Evolutionary conservation across 1,140 invertebrate species (phyloP).

Genomic region (Euura lappo): DNA sequence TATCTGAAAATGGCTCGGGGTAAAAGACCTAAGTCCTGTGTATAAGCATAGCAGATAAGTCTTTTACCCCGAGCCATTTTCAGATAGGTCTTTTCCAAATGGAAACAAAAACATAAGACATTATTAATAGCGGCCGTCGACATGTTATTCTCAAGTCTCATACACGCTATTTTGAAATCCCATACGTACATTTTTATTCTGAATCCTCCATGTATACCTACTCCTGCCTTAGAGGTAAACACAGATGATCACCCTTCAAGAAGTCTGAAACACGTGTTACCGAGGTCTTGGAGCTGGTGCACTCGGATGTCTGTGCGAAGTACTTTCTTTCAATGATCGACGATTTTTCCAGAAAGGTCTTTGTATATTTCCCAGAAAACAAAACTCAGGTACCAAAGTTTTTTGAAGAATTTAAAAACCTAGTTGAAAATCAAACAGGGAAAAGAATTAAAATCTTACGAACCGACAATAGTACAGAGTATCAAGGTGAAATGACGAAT

Average conservation of each 20-base stretch:
- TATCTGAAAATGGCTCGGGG: no score
- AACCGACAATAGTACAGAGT: constrained; percentile 47
- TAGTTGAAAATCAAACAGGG: constrained; percentile 35
- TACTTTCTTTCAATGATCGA: constrained; percentile 37
- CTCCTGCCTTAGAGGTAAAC: no score
- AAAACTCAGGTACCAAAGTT: constrained; percentile 26
- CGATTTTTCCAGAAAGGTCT: constrained; percentile 27
- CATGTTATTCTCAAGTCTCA: no score
- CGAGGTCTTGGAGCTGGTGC: constrained; percentile 30
- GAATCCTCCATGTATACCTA: no score
- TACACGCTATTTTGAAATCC: no score
- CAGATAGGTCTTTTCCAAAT: no score
- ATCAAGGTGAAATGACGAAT: constrained; percentile 31
- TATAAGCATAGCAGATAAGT: no score
- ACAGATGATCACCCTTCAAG: constrained; percentile 33
- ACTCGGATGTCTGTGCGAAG: constrained; percentile 34
- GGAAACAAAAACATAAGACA: no score
- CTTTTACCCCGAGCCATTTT: no score
- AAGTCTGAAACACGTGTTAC: constrained; percentile 26
- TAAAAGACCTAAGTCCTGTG: no score
- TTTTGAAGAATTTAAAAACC: constrained; percentile 19
- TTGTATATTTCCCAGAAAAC: constrained; percentile 32
- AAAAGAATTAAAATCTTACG: constrained; percentile 12
- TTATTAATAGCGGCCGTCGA: no score
- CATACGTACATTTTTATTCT: no score